phyloP scores from a whole-genome alignment of 1,140 invertebrate species.

The Lutraria rhynchaena region DNA sequence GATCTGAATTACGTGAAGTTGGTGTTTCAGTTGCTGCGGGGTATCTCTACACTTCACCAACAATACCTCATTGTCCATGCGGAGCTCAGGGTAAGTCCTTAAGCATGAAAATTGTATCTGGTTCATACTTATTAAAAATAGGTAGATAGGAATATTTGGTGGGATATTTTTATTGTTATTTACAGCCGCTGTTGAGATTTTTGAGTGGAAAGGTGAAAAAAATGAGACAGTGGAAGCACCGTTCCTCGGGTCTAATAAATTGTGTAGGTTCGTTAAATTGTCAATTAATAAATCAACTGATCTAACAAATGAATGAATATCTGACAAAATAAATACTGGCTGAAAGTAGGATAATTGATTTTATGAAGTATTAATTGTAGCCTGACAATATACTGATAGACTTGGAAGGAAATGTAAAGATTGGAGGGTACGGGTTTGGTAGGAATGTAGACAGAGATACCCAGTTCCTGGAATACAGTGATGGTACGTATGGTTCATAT shows the following conservation, averaged over 20 bases:
- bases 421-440: slow-evolving; percentile 69
- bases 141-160: too few species aligned
- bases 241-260: too few species aligned
- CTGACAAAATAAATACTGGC: neutral
- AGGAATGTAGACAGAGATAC: slow-evolving; percentile 24
- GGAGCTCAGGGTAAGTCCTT: slow-evolving; percentile 65
- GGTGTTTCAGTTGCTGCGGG: slow-evolving; percentile 71
- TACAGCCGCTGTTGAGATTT: too few species aligned
- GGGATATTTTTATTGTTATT: too few species aligned
- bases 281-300: too few species aligned
- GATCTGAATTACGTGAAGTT: slow-evolving; percentile 62
- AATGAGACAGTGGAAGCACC: too few species aligned
- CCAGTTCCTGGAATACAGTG: slow-evolving; percentile 5
- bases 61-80: slow-evolving; percentile 67
- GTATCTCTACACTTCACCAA: slow-evolving; percentile 66
- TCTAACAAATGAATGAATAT: too few species aligned
- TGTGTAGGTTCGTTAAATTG: too few species aligned
- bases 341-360: neutral
- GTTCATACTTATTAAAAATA: too few species aligned
- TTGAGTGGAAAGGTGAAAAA: too few species aligned
- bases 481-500: too few species aligned
- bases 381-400: slow-evolving; percentile 72
- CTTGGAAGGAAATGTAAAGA: slow-evolving; percentile 64
- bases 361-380: slow-evolving; percentile 49
- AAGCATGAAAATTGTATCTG: too few species aligned